Conservation (phyloP, 2,888 invertebrate species). For the Endotricha flammealis region DNA sequence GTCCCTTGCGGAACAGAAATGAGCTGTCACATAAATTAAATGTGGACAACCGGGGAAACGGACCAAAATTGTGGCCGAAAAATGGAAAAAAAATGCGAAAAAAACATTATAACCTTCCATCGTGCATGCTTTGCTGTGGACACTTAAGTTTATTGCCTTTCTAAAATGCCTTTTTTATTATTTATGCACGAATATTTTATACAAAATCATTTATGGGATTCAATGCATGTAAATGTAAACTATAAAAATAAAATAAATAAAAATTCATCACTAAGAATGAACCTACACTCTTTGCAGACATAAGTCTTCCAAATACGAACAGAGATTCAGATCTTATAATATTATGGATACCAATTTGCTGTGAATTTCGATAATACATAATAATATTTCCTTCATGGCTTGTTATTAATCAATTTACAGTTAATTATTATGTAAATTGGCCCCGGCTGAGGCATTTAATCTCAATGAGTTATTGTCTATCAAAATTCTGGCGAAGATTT, state of each 20-base stretch:
- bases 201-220: too few species aligned
- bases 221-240: too few species aligned
- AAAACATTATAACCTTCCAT: slow-evolving; percentile 23
- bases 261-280: too few species aligned
- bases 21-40: slow-evolving; percentile 50
- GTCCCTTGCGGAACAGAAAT: slow-evolving; percentile 28
- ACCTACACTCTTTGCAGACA: too few species aligned
- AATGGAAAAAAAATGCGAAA: slow-evolving; percentile 21
- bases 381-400: too few species aligned
- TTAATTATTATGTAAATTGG: neutral
- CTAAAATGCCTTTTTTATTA: neutral
- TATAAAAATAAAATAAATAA: too few species aligned
- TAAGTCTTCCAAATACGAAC: too few species aligned
- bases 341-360: too few species aligned
- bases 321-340: too few species aligned
- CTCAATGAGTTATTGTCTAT: neutral
- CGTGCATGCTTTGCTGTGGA: slow-evolving; percentile 14
- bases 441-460: neutral
- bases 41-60: slow-evolving; percentile 34
- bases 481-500: neutral
- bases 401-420: neutral
- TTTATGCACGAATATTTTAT: neutral
- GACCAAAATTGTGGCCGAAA: slow-evolving; percentile 29
- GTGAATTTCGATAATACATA: too few species aligned
- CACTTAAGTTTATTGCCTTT: slow-evolving; percentile 3